Evolutionary conservation across 2,888 invertebrate species (phyloP).

Genomic region (Halictus quadricinctus): DNA sequence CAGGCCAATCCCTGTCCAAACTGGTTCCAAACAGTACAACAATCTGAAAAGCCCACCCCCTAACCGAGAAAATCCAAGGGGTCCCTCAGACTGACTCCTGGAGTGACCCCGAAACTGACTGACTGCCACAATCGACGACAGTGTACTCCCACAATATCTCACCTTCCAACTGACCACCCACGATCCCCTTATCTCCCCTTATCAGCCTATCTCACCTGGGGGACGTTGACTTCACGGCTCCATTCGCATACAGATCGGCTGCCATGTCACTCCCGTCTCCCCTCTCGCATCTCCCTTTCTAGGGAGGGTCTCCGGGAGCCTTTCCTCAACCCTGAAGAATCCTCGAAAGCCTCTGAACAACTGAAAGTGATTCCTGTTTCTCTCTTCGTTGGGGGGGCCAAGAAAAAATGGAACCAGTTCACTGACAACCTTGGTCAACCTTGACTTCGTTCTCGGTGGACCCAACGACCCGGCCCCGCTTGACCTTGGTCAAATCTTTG

Average conservation of each 20-base stretch:
- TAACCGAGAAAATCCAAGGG: background rate
- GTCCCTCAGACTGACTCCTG: background rate
- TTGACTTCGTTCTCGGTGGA: constrained; percentile 45
- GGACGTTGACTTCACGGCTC: constrained; percentile 74
- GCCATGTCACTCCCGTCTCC: constrained; percentile 72
- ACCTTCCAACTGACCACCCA: background rate
- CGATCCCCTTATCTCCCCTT: constrained; percentile 9
- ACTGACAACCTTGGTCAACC: constrained; percentile 52
- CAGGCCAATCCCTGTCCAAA: too few relatives aligned
- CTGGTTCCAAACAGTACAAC: too few relatives aligned
- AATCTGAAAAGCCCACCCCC: too few relatives aligned
- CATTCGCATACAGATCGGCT: constrained; percentile 78
- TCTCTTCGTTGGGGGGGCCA: background rate
- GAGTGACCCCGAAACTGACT: background rate
- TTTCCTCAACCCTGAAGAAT: background rate
- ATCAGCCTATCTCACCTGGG: constrained; percentile 71
- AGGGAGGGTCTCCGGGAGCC: background rate
- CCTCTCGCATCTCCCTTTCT: constrained; percentile 49
- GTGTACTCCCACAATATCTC: background rate
- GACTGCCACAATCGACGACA: background rate
- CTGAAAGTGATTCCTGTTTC: background rate
- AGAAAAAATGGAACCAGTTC: constrained; percentile 34
- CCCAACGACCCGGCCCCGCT: constrained; percentile 18
- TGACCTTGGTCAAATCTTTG: background rate
- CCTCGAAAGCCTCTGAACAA: background rate